Base-by-base conservation (phyloP, 2,888 invertebrate genomes). In the Hypena proboscidalis region DNA sequence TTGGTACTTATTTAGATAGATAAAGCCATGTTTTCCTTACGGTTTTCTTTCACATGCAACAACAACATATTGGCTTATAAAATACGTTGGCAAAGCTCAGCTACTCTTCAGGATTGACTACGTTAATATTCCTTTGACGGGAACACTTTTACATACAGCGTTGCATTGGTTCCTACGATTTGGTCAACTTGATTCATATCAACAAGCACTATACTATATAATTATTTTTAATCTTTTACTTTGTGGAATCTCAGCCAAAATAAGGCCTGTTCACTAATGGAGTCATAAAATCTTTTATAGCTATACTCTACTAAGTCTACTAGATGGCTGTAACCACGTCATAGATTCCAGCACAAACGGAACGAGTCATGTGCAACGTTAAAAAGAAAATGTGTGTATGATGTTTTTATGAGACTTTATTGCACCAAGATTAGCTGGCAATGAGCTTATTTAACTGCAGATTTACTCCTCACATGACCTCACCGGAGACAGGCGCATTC, bases 221-320 rank as follows among this genome's bases (percentile, higher is more conserved):
- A 32, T 33, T 14, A 3, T n/a, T n/a, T n/a, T n/a, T n/a, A n/a
- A 23, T 8, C 13, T 6, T 14, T 21, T 13, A 26, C 38, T 46
- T 37, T 21, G 22, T 27, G 22, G 17, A 54, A 40, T 45, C 11
- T 42, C 36, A 56, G 45, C 57, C 65, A 71, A 69, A 61, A 52
- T 68, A 70, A 69, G 67, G 67, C 34, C 42, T 26, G 31, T 34
- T 39, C 47, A 55, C 64, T 62, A 46, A 57, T 45, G 38, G 41
- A 25, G 35, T 31, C 54, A 15, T 66, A 52, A 53, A 31, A 41
- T 26, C 22, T 50, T 49, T 53, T 61, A 53, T 46, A 21, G 30
- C 27, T 22, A 7, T 13, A 35, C 42, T 35, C 30, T 35, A 39
- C 43, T n/a, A n/a, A 50, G 13, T 46, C 4, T 13, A 9, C n/a